Evolutionary conservation across 2,113 vertebrate genomes (phyloP).

Genomic region (Thomomys bottae): DNA sequence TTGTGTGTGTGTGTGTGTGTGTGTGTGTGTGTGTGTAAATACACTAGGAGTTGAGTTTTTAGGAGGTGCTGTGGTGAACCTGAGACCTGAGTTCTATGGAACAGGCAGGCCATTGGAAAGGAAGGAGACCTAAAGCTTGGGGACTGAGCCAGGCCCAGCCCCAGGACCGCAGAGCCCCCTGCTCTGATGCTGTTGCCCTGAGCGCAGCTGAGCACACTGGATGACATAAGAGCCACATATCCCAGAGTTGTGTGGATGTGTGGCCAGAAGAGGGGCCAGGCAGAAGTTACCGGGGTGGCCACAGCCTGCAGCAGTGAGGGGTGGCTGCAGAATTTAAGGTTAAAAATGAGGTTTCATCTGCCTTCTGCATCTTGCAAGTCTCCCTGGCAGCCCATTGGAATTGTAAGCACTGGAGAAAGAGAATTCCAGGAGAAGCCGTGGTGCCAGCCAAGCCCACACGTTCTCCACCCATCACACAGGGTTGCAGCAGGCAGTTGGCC

Average conservation of each 20-base stretch:
- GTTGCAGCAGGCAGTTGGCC: accelerated
- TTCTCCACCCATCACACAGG: neutral
- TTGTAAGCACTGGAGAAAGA: neutral
- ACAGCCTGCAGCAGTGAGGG: neutral
- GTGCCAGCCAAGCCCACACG: neutral
- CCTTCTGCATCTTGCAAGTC: neutral
- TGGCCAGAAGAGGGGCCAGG: accelerated
- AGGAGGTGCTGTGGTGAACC: neutral
- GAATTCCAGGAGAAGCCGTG: neutral
- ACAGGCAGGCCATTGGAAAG: neutral
- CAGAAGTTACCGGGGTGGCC: neutral
- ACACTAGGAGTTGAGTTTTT: accelerated
- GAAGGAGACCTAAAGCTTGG: neutral
- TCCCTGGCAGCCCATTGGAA: neutral
- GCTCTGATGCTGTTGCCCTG: too few relatives aligned
- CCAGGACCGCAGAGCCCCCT: neutral
- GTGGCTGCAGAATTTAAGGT: neutral
- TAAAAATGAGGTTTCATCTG: neutral
- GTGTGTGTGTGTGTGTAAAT: too few relatives aligned
- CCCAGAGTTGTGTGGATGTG: too few relatives aligned
- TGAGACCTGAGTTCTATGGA: too few relatives aligned
- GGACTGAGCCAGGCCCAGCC: neutral
- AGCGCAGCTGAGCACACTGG: too few relatives aligned
- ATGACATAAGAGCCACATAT: too few relatives aligned
- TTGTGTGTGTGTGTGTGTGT: too few relatives aligned